phyloP scores from a whole-genome alignment of 2,888 invertebrate genomes.

The Ptychoptera albimana region DNA sequence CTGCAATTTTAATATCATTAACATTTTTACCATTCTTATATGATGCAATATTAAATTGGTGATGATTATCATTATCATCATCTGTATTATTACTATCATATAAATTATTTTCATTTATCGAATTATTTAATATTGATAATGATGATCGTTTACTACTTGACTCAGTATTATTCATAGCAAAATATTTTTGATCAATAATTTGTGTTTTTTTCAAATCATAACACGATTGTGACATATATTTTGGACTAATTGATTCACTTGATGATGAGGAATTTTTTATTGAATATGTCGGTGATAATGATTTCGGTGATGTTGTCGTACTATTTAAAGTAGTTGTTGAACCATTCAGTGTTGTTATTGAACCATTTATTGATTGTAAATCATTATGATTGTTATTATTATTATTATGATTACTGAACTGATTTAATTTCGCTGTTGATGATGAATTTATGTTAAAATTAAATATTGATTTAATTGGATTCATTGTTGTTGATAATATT shows the following conservation, averaged over 20 bases:
- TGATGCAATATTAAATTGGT: background rate
- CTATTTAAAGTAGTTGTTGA: slow-evolving; percentile 9
- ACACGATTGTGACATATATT: slow-evolving; percentile 26
- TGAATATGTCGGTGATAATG: slow-evolving; percentile 12
- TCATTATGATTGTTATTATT: background rate
- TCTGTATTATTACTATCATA: background rate
- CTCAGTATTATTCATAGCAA: background rate
- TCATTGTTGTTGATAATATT: slow-evolving; percentile 12
- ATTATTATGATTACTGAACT: slow-evolving; percentile 5
- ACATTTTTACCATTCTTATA: background rate
- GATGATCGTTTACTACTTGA: slow-evolving; percentile 8
- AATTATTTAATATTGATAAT: slow-evolving; percentile 7
- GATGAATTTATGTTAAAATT: slow-evolving; percentile 20
- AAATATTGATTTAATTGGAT: slow-evolving; percentile 19
- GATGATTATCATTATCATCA: background rate
- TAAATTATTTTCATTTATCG: background rate
- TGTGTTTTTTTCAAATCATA: slow-evolving; percentile 28
- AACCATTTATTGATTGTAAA: slow-evolving; percentile 8
- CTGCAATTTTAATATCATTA: background rate
- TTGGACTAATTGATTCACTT: slow-evolving; percentile 19
- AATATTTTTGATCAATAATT: slow-evolving; percentile 18
- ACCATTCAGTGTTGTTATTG: slow-evolving; percentile 8
- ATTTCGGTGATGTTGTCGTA: slow-evolving; percentile 17
- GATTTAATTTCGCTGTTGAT: slow-evolving; percentile 8
- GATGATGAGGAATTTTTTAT: slow-evolving; percentile 11